A percentile compares a stretch with the other conserved stretches of the same genome.
Conservation (phyloP, 2,888 invertebrate species). For the Sepiola atlantica region DNA sequence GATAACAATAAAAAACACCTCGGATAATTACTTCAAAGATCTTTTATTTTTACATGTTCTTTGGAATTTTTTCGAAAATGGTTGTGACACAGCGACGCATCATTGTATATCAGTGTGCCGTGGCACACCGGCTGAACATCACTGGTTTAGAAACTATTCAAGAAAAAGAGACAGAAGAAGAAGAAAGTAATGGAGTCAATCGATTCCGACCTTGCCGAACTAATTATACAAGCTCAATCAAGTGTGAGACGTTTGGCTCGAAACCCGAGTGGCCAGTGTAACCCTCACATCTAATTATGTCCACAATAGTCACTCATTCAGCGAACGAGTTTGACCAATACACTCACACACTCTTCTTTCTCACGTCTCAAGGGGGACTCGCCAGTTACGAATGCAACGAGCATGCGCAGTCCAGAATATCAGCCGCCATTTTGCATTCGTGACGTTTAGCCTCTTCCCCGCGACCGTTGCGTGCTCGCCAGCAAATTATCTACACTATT, state of each 20-base stretch:
- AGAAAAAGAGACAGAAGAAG: too few relatives aligned
- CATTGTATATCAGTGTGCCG: too few relatives aligned
- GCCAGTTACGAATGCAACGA: not conserved
- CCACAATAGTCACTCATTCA: conserved; percentile 38
- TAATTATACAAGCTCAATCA: conserved; percentile 38
- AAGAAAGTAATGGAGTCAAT: not conserved
- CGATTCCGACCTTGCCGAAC: not conserved
- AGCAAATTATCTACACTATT: conserved; percentile 1
- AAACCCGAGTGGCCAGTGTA: not conserved
- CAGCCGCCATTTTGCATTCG: not conserved
- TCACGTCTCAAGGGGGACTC: conserved; percentile 24
- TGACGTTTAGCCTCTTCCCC: not conserved
- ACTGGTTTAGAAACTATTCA: not conserved
- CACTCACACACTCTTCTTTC: conserved; percentile 32
- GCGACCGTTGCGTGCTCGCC: not conserved
- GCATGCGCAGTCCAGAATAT: conserved; percentile 4
- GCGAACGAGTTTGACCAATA: not conserved
- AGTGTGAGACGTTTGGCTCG: conserved; percentile 19
- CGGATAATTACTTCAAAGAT: too few relatives aligned
- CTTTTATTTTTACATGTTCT: too few relatives aligned
- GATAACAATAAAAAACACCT: too few relatives aligned
- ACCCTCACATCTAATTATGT: conserved; percentile 24
- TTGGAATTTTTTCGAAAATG: too few relatives aligned
- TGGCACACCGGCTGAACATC: too few relatives aligned
- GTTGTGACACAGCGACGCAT: too few relatives aligned